Percentiles rank a stretch among this genome's conserved stretches.
Conservation (phyloP, 2,888 invertebrate species). For the Aelia acuminata region DNA sequence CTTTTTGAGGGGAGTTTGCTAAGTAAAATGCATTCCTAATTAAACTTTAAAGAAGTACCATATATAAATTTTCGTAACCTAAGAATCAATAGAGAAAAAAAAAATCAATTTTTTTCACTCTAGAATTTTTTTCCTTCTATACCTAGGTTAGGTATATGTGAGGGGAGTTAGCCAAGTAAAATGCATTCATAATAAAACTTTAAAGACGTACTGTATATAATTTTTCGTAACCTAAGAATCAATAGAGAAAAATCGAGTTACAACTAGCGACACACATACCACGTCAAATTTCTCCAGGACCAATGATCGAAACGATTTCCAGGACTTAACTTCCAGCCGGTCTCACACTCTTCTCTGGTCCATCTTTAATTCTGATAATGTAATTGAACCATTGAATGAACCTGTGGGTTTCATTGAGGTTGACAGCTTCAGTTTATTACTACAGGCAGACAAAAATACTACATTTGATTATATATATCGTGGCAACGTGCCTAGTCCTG, state of each 20-base stretch:
- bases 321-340: background rate
- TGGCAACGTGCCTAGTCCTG: background rate
- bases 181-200: too few species aligned
- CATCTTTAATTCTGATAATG: too few species aligned
- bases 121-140: too few species aligned
- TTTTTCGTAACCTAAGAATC: background rate
- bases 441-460: background rate
- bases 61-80: too few species aligned
- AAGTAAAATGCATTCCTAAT: too few species aligned
- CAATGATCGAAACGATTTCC: background rate
- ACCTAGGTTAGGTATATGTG: too few species aligned
- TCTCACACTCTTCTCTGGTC: background rate
- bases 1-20: too few species aligned
- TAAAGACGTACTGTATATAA: too few species aligned
- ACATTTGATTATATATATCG: conserved; percentile 8
- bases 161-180: too few species aligned
- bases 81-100: too few species aligned
- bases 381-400: background rate
- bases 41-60: too few species aligned
- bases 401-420: background rate
- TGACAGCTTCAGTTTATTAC: background rate
- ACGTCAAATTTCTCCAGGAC: background rate
- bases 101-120: too few species aligned
- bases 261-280: background rate
- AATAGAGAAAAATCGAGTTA: background rate